Percentiles rank a stretch among this genome's conserved stretches.
Conservation (phyloP, 2,888 invertebrate genomes). For the Pinctada fucata region DNA sequence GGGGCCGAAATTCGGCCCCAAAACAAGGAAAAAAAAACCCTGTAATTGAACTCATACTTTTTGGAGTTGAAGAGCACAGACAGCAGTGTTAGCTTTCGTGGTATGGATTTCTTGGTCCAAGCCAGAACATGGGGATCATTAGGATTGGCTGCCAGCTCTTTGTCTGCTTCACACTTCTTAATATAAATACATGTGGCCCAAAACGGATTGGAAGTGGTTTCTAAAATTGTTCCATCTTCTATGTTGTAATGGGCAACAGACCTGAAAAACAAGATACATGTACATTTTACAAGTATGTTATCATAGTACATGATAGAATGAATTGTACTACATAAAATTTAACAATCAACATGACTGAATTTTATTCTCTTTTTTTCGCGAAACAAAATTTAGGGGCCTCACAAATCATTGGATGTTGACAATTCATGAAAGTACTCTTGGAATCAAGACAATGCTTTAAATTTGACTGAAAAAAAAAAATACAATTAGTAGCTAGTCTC, state of each 20-base stretch:
- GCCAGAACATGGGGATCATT: slow-evolving; percentile 44
- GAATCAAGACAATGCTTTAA: too few relatives aligned
- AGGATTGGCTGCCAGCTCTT: slow-evolving; percentile 43
- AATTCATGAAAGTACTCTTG: too few relatives aligned
- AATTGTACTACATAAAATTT: not conserved
- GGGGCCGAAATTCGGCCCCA: too few relatives aligned
- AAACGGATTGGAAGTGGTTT: slow-evolving; percentile 57
- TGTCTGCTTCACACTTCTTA: slow-evolving; percentile 50
- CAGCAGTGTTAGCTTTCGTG: slow-evolving; percentile 51
- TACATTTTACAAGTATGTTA: not conserved
- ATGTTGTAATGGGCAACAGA: slow-evolving; percentile 58
- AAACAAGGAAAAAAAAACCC: too few relatives aligned
- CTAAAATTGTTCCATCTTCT: slow-evolving; percentile 53
- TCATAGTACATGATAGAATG: not conserved
- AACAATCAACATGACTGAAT: not conserved
- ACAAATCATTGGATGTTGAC: not conserved
- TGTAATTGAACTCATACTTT: slow-evolving; percentile 41
- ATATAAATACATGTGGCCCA: slow-evolving; percentile 54
- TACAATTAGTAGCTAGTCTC: too few relatives aligned
- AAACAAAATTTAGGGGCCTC: not conserved
- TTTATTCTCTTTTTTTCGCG: not conserved
- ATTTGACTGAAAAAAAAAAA: too few relatives aligned
- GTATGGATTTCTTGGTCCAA: slow-evolving; percentile 52
- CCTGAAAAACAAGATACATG: slow-evolving; percentile 32
- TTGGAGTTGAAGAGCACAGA: slow-evolving; percentile 53